A percentile compares a stretch with the other conserved stretches of the same genome.
phyloP scores from a whole-genome alignment of 2,113 vertebrate species.

The Emydura subglobosa region DNA sequence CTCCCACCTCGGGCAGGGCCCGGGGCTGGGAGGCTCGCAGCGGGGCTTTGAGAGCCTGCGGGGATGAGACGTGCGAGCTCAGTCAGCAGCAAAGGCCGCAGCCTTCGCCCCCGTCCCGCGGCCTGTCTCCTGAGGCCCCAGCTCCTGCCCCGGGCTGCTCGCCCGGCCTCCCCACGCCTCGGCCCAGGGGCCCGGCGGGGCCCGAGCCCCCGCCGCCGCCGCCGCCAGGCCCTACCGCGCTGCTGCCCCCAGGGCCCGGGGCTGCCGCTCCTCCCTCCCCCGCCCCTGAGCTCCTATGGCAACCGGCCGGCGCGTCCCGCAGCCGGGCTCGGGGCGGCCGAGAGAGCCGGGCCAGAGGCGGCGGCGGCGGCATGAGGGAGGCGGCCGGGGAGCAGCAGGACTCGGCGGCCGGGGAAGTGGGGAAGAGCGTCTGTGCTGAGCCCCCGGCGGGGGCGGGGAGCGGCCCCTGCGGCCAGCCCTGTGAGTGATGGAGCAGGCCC shows the following conservation, averaged over 20 bases:
- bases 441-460: not conserved
- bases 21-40: too few relatives aligned
- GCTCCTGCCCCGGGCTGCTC: not conserved
- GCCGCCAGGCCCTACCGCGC: too few relatives aligned
- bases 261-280: too few relatives aligned
- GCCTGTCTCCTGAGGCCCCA: not conserved
- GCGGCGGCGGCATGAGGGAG: slow-evolving; percentile 1
- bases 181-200: too few relatives aligned
- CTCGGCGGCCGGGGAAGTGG: not conserved
- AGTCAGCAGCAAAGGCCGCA: too few relatives aligned
- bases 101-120: too few relatives aligned
- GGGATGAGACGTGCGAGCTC: too few relatives aligned
- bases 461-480: not conserved
- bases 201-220: too few relatives aligned
- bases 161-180: not conserved
- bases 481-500: slow-evolving; percentile 9
- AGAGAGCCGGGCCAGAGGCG: not conserved
- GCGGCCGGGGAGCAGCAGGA: not conserved
- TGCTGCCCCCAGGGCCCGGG: too few relatives aligned
- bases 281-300: not conserved
- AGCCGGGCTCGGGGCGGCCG: not conserved
- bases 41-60: too few relatives aligned
- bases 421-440: not conserved
- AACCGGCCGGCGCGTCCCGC: not conserved
- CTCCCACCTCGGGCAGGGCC: not conserved